Base-by-base conservation (phyloP, 2,888 invertebrate genomes). In the Lasius platythorax region DNA sequence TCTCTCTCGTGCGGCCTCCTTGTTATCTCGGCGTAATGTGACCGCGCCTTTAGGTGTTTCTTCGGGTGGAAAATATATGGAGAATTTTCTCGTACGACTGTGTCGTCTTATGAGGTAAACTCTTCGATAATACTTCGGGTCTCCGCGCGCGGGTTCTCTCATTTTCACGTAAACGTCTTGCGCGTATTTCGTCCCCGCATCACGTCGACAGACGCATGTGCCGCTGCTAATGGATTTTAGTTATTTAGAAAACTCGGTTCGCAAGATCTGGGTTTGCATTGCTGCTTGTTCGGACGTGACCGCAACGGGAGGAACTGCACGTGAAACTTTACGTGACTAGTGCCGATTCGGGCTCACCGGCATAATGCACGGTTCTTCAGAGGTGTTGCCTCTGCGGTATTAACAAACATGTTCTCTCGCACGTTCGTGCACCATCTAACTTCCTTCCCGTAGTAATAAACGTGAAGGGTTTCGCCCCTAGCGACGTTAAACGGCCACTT, bases 211-310 rank as follows among this genome's bases (percentile, higher is more conserved):
- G 28, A 28, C 68, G 46, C 18, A 58, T 46, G n/a, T n/a, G 50
- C n/a, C 18, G 43, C 61, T 12, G 23, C 72, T 81, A 81, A 81
- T 81, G 79, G 79, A 81, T 70, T 81, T 81, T 81, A 81, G 72
- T 81, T 81, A 81, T 81, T 81, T 70, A 81, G 61, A 81, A 81
- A 81, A 72, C 33, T 50, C 37, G 11, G 46, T 37, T 81, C 70
- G 46, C 46, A 63, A 61, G 9, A 37, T 15, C 15, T 28, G 58
- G 37, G 72, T 46, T 46, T 79, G 6, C n/a, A 28, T 23, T 43
- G 33, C 68, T 11, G 15, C 58, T 33, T 70, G 79, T 67, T 28
- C 53, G 53, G 4, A 11, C 23, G 61, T 40, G 67, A 58, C 58
- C 70, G 58, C 28, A 33, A 56, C 30, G 53, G n/a, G n/a, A 43